Base-by-base conservation (phyloP, 2,888 invertebrate genomes). In the Athetis lepigone region DNA sequence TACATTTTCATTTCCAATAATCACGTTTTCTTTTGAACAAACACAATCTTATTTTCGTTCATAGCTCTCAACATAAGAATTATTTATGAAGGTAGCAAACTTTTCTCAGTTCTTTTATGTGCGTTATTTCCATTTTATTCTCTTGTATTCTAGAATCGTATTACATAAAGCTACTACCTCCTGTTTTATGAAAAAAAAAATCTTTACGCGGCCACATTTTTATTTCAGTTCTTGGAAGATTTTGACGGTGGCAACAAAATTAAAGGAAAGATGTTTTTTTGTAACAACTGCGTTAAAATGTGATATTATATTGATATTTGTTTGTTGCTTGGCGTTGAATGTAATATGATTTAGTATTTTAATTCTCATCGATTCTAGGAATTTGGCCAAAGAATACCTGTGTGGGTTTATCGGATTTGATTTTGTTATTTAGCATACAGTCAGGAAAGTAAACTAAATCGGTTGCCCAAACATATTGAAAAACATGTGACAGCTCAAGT, bases 61-160 rank as follows among this genome's bases (percentile, higher is more conserved):
- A 56, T 61, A 60, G 58, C 70, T 71, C 61, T 77, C 62, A 68
- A 59, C 69, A 67, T 75, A 74, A 72, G 65, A 77, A 76, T 76
- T 68, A 73, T 79, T 75, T 75, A 77, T 75, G 68, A 62, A 59
- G 51, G 60, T 51, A 69, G 50, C 42, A 50, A 72, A 73, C 43
- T 73, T 78, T 64, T 71, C 54, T 49, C 63, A 51, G 65, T 73
- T 78, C 59, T 66, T 69, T 71, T 66, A 69, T 68, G 58, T 71
- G 33, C 69, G 69, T 70, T 82, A 63, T 77, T 80, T 79, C 66
- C 70, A 77, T 80, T 81, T 67, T 55, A 67, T 68, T 75, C 27
- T 66, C 51, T 70, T 73, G 55, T 77, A 68, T 81, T 69, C 65
- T 56, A 50, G 64, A 64, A 57, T 68, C 50, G 60, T 70, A 74